phyloP scores from a whole-genome alignment of 1,140 invertebrate species.

The Tetragnatha versicolor region DNA sequence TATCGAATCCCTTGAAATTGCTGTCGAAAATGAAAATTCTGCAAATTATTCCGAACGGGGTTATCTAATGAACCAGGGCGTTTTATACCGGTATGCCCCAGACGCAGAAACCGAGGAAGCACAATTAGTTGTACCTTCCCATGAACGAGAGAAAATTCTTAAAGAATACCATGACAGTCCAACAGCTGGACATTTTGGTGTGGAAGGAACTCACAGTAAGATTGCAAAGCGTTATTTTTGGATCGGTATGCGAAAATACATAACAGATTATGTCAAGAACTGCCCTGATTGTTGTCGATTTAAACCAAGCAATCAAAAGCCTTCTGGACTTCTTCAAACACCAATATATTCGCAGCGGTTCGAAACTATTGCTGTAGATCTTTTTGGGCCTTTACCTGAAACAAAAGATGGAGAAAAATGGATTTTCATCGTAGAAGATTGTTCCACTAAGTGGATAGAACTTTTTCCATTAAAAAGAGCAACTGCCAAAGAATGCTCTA shows the following conservation, averaged over 20 bases:
- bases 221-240: constrained; percentile 31
- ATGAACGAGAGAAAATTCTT: constrained; percentile 10
- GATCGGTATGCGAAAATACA: background rate
- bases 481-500: background rate
- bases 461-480: constrained; percentile 4
- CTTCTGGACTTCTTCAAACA: background rate
- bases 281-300: constrained; percentile 26
- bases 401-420: background rate
- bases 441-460: constrained; percentile 19
- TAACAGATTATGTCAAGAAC: constrained; percentile 10
- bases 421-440: constrained; percentile 16
- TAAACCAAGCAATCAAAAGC: constrained; percentile 6
- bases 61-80: background rate
- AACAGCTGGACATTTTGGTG: constrained; percentile 34
- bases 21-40: background rate
- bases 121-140: background rate
- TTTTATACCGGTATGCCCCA: background rate
- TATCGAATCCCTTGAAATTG: background rate
- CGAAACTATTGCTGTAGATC: background rate
- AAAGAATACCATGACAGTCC: constrained; percentile 18
- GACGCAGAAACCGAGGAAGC: constrained; percentile 5
- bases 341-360: background rate
- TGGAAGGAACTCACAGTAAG: background rate
- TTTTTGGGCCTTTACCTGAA: background rate
- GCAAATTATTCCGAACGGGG: background rate